These are phyloP conservation scores for Drosophila longiperda DNA, from an alignment of 2,888 invertebrate genomes.

Conservation along the genomic window DNA sequence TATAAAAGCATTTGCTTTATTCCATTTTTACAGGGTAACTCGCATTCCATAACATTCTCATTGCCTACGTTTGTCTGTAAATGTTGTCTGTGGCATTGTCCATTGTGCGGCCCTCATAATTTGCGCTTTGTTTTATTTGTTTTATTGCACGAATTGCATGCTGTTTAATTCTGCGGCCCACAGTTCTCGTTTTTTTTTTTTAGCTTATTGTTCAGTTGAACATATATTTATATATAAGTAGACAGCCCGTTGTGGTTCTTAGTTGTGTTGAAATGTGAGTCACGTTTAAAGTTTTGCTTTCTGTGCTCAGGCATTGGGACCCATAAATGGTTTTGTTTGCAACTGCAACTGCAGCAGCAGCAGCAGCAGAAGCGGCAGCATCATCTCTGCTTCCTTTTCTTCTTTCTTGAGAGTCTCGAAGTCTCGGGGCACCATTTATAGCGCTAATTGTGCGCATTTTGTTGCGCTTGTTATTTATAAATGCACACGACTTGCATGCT, in stretches of 20 bases:
- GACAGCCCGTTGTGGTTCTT: slow-evolving; percentile 14
- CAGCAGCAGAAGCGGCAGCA: slow-evolving; percentile 3
- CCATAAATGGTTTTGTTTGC: slow-evolving; percentile 66
- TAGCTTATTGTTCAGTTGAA: slow-evolving; percentile 35
- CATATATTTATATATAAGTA: background rate
- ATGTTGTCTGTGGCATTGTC: slow-evolving; percentile 37
- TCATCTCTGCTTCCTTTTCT: slow-evolving; percentile 1
- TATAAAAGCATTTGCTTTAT: background rate
- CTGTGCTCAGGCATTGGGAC: slow-evolving; percentile 42
- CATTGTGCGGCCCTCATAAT: slow-evolving; percentile 68
- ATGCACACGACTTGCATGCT: slow-evolving; percentile 52
- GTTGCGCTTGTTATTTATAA: slow-evolving; percentile 74
- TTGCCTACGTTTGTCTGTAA: slow-evolving; percentile 27
- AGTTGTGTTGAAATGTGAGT: slow-evolving; percentile 67
- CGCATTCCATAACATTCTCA: background rate
- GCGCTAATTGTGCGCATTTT: slow-evolving; percentile 77
- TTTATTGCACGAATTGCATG: slow-evolving; percentile 66
- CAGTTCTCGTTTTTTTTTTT: slow-evolving; percentile 1
- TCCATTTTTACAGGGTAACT: slow-evolving; percentile 13
- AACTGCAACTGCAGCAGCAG: slow-evolving; percentile 11
- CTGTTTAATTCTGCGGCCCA: slow-evolving; percentile 63
- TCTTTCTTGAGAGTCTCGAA: slow-evolving; percentile 40
- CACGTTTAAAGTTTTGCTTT: slow-evolving; percentile 74
- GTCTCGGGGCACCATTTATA: slow-evolving; percentile 67
- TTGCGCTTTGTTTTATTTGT: slow-evolving; percentile 76